phyloP scores from a whole-genome alignment of 1,140 invertebrate genomes.

The Eufriesea mexicana region DNA sequence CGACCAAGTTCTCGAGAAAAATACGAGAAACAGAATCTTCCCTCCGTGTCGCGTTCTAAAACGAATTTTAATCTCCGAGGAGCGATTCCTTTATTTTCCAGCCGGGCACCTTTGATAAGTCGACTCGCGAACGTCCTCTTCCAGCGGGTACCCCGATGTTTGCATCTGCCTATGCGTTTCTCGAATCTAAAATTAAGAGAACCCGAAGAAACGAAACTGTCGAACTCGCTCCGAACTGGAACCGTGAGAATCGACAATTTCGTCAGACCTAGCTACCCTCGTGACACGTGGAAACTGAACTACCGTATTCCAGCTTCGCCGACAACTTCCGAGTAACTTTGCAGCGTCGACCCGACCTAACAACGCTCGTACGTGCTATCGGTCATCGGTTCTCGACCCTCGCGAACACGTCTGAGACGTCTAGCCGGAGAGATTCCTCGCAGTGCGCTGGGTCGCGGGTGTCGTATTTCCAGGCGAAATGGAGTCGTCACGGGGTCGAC shows the following conservation, averaged over 20 bases:
- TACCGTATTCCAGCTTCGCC: no score
- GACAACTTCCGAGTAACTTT: no score
- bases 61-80: no score
- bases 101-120: no score
- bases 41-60: no score
- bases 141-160: no score
- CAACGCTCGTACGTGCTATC: background rate
- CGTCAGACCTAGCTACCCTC: no score
- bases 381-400: background rate
- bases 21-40: no score
- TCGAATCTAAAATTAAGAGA: background rate
- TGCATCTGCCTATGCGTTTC: no score
- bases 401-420: background rate
- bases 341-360: background rate
- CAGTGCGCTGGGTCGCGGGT: background rate
- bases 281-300: background rate
- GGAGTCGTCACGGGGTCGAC: background rate
- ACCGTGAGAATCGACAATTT: background rate
- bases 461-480: conserved; percentile 13
- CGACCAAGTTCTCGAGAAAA: no score
- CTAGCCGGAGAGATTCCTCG: background rate
- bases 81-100: no score
- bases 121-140: no score
- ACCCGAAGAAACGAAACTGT: background rate
- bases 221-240: background rate